These are phyloP conservation scores for Ormyrus pomaceus DNA, from an alignment of 2,888 invertebrate genomes.

Conservation along the genomic window DNA sequence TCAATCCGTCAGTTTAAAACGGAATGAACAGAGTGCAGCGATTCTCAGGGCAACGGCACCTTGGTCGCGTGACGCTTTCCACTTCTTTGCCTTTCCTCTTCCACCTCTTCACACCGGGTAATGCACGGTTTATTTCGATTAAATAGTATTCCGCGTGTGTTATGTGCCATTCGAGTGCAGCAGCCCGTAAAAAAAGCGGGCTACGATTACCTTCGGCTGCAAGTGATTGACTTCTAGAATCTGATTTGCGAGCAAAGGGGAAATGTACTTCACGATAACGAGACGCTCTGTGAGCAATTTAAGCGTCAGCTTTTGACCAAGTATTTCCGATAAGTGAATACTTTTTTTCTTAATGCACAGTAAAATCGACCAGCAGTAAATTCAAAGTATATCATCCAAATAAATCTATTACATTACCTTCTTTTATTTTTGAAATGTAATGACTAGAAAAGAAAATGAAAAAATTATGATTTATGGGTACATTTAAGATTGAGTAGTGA, in stretches of 20 bases:
- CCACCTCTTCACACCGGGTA: not conserved
- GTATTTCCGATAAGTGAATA: too few relatives aligned
- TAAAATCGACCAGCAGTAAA: too few relatives aligned
- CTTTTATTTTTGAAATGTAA: too few relatives aligned
- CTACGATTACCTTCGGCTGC: slow-evolving; percentile 16
- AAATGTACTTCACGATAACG: not conserved
- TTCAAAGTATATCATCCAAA: too few relatives aligned
- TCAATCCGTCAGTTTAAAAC: not conserved
- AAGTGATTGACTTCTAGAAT: slow-evolving; percentile 14
- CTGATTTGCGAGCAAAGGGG: not conserved
- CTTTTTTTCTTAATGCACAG: too few relatives aligned
- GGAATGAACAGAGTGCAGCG: not conserved
- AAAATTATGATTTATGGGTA: too few relatives aligned
- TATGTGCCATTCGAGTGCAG: slow-evolving; percentile 14
- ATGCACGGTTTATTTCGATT: not conserved
- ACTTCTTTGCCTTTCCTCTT: slow-evolving; percentile 11
- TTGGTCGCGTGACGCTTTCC: slow-evolving; percentile 32
- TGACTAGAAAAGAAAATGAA: too few relatives aligned
- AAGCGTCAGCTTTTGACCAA: too few relatives aligned
- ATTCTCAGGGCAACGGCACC: not conserved
- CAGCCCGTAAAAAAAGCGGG: slow-evolving; percentile 39
- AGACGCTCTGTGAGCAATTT: too few relatives aligned
- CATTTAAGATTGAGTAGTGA: too few relatives aligned
- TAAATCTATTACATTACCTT: too few relatives aligned
- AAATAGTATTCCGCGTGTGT: slow-evolving; percentile 4